A percentile compares a stretch with the other conserved stretches of the same genome.
These are phyloP conservation scores for Vulpes ferrilata DNA, from an alignment of 2,113 vertebrate species.

Conservation along the genomic window DNA sequence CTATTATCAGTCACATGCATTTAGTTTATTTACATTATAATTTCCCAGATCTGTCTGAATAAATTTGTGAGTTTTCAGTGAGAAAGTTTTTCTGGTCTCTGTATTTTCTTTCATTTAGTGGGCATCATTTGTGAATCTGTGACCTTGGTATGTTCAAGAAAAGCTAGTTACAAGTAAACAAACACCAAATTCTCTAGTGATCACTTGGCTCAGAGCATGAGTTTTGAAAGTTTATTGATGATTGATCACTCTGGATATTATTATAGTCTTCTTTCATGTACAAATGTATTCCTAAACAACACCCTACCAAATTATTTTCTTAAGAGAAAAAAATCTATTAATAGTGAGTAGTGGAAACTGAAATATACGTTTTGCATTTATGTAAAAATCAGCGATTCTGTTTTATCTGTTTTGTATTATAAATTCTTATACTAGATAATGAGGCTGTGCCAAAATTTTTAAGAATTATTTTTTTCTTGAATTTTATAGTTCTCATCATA, in stretches of 20 bases:
- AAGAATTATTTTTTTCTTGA: background rate
- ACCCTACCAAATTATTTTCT: background rate
- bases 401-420: background rate
- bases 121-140: conserved; percentile 38
- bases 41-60: conserved; percentile 62
- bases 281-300: background rate
- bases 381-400: background rate
- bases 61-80: conserved; percentile 53
- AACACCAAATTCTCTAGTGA: background rate
- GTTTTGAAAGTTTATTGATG: conserved; percentile 8
- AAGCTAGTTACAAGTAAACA: conserved; percentile 35
- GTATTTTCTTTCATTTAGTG: conserved; percentile 16
- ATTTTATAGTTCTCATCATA: background rate
- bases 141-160: conserved; percentile 21
- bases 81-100: conserved; percentile 33
- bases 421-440: background rate
- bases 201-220: background rate
- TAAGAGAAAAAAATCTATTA: background rate
- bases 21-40: conserved; percentile 69
- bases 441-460: background rate
- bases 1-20: conserved; percentile 57
- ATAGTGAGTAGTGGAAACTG: background rate
- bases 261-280: background rate
- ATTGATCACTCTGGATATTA: background rate
- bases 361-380: conserved; percentile 8